Conservation (phyloP, 2,888 invertebrate species). For the Abrostola triplasia region DNA sequence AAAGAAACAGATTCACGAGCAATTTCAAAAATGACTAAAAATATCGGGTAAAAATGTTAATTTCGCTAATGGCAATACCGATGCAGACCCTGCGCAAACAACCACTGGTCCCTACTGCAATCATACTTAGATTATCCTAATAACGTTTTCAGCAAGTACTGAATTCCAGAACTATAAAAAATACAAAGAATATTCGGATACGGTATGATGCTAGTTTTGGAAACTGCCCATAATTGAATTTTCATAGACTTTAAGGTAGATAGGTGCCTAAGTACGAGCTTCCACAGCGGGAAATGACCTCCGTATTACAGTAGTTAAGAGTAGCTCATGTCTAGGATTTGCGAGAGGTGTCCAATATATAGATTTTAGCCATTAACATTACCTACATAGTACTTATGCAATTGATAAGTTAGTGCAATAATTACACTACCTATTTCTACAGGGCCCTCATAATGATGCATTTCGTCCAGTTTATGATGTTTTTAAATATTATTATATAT, state of each 20-base stretch:
- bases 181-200: conserved; percentile 44
- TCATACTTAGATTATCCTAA: conserved; percentile 80
- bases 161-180: conserved; percentile 25
- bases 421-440: too few relatives aligned
- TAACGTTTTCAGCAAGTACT: conserved; percentile 67
- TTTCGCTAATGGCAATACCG: conserved; percentile 23
- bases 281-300: too few relatives aligned
- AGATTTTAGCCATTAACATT: too few relatives aligned
- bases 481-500: too few relatives aligned
- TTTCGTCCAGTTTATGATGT: too few relatives aligned
- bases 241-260: background rate
- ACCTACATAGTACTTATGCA: too few relatives aligned
- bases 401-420: too few relatives aligned
- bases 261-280: too few relatives aligned
- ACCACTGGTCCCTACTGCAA: conserved; percentile 61
- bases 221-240: background rate
- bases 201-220: conserved; percentile 31
- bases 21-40: background rate
- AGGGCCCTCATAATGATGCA: too few relatives aligned
- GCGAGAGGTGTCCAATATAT: too few relatives aligned
- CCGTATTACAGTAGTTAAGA: too few relatives aligned
- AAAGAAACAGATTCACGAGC: background rate
- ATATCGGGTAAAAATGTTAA: background rate
- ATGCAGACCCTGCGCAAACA: conserved; percentile 54
- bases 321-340: too few relatives aligned